Conservation (phyloP, 2,113 vertebrate genomes). For the Cyanoramphus novaezelandiae region DNA sequence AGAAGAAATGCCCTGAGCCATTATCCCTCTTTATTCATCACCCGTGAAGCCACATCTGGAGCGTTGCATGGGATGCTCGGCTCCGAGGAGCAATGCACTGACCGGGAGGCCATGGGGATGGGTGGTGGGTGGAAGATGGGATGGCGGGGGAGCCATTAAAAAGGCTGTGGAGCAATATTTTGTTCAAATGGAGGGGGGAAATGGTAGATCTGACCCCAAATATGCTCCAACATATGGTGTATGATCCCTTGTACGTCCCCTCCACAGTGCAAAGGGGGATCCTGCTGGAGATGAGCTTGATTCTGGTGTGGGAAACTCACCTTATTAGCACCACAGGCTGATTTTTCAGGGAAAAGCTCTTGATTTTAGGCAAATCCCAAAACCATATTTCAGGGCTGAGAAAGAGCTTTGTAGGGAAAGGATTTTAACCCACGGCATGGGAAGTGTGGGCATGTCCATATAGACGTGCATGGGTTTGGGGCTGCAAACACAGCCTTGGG, state of each 20-base stretch:
- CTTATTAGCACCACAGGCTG: neutral
- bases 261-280: rapidly evolving
- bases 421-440: rapidly evolving
- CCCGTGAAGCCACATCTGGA: neutral
- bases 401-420: neutral
- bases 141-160: neutral
- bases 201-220: neutral
- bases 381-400: neutral
- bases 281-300: neutral
- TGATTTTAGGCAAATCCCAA: neutral
- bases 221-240: rapidly evolving
- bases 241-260: rapidly evolving
- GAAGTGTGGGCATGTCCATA: neutral
- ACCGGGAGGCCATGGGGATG: rapidly evolving
- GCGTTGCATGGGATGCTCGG: rapidly evolving
- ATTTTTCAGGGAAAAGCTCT: neutral
- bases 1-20: neutral
- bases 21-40: neutral
- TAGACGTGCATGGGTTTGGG: rapidly evolving
- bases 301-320: neutral
- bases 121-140: neutral
- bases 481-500: neutral
- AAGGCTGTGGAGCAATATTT: neutral
- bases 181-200: neutral
- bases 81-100: neutral